Percentiles rank a stretch among this genome's conserved stretches.
phyloP scores from a whole-genome alignment of 2,113 vertebrate species.

The Ivindomyrus marchei region DNA sequence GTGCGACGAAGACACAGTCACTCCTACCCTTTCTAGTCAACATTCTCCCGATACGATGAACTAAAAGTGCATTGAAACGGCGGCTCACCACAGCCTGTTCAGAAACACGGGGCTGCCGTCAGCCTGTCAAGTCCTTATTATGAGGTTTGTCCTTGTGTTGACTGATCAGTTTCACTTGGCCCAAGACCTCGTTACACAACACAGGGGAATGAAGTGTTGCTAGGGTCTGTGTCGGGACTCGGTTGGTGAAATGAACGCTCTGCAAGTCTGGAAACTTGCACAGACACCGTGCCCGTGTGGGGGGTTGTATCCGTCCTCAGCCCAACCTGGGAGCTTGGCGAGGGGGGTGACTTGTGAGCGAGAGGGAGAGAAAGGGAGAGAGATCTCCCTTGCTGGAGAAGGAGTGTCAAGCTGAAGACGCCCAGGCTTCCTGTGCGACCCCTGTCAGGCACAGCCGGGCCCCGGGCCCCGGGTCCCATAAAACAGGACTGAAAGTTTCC shows the following conservation, averaged over 20 bases:
- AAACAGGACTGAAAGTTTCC: constrained; percentile 50
- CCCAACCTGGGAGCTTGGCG: background rate
- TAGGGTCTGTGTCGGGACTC: background rate
- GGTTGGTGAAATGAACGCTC: background rate
- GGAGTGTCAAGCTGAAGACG: constrained; percentile 47
- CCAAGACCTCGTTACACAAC: background rate
- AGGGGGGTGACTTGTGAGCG: background rate
- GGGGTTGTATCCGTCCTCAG: background rate
- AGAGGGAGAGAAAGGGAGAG: background rate
- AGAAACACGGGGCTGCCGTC: background rate
- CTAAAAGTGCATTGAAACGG: background rate
- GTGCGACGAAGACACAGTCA: background rate
- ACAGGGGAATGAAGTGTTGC: background rate
- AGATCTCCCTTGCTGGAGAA: constrained; percentile 29
- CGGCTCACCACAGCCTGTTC: background rate
- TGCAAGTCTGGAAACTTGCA: background rate
- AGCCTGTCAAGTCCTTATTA: background rate
- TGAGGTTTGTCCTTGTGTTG: background rate
- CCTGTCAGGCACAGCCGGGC: constrained; percentile 46
- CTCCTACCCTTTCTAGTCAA: background rate
- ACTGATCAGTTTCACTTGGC: constrained; percentile 2
- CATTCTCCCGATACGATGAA: background rate
- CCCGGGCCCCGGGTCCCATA: constrained; percentile 42
- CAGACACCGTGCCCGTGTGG: background rate
- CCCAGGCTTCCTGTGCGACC: constrained; percentile 41